Percentiles rank a stretch among this genome's conserved stretches.
Conservation (phyloP, 2,888 invertebrate genomes). For the Autographa gamma region DNA sequence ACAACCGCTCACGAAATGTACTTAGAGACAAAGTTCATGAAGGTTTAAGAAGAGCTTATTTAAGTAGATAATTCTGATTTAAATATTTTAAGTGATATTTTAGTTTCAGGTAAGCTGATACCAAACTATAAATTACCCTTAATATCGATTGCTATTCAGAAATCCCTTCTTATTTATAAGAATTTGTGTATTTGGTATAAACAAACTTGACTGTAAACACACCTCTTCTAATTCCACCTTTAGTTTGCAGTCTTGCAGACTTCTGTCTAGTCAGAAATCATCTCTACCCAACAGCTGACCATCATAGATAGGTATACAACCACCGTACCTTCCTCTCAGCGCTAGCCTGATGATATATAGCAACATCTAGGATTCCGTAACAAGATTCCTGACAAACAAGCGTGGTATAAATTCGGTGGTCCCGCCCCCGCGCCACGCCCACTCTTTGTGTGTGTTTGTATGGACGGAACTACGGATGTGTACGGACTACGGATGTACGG, state of each 20-base stretch:
- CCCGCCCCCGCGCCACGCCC: conserved; percentile 7
- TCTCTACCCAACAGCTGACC: background rate
- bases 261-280: background rate
- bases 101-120: too few relatives aligned
- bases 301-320: background rate
- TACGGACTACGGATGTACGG: background rate
- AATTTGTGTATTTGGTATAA: too few relatives aligned
- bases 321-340: background rate
- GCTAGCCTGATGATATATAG: background rate
- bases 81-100: too few relatives aligned
- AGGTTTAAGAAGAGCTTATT: too few relatives aligned
- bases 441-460: background rate
- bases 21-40: too few relatives aligned
- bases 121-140: too few relatives aligned
- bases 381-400: background rate
- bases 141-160: too few relatives aligned
- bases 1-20: too few relatives aligned
- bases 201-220: too few relatives aligned
- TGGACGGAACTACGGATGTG: background rate
- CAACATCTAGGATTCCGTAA: background rate
- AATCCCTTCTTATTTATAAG: too few relatives aligned
- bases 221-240: background rate
- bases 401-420: background rate
- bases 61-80: too few relatives aligned
- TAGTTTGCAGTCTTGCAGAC: background rate